Percentiles rank a stretch among this genome's conserved stretches.
Conservation (phyloP, 2,113 vertebrate species). For the Gnathonemus echidnorhynchus region DNA sequence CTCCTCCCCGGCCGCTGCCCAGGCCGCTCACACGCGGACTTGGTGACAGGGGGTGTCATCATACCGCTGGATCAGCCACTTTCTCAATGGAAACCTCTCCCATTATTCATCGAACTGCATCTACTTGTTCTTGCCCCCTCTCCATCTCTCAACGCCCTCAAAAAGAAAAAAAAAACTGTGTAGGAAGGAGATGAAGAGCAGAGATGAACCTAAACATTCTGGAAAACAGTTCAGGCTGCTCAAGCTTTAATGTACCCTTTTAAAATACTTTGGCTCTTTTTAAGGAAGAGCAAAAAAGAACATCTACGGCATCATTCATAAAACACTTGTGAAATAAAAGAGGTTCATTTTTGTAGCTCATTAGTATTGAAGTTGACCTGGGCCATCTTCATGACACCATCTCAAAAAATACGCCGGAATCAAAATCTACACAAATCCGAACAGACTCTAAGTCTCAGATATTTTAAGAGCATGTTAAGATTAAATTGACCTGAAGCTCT, state of each 20-base stretch:
- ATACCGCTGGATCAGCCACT: slow-evolving; percentile 11
- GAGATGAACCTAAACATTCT: not conserved
- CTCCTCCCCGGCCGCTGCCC: not conserved
- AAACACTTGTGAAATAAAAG: not conserved
- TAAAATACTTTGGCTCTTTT: not conserved
- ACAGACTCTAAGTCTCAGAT: too few species aligned
- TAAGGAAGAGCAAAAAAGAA: not conserved
- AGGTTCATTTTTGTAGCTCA: not conserved
- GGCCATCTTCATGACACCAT: not conserved
- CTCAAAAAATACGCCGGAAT: not conserved
- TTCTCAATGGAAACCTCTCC: slow-evolving; percentile 7
- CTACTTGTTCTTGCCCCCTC: not conserved
- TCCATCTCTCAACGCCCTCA: not conserved
- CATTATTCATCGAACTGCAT: slow-evolving; percentile 2
- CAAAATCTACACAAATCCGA: not conserved
- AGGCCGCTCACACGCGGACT: not conserved
- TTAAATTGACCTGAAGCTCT: not conserved
- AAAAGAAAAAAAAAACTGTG: not conserved
- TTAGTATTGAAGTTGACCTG: not conserved
- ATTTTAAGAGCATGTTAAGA: not conserved
- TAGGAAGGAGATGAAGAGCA: not conserved
- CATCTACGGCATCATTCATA: not conserved
- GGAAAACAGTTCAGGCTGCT: not conserved
- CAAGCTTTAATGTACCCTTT: not conserved
- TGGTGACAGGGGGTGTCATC: slow-evolving; percentile 21